Conservation (phyloP, 2,888 invertebrate species). For the Rhimphoctona megacephalus region DNA sequence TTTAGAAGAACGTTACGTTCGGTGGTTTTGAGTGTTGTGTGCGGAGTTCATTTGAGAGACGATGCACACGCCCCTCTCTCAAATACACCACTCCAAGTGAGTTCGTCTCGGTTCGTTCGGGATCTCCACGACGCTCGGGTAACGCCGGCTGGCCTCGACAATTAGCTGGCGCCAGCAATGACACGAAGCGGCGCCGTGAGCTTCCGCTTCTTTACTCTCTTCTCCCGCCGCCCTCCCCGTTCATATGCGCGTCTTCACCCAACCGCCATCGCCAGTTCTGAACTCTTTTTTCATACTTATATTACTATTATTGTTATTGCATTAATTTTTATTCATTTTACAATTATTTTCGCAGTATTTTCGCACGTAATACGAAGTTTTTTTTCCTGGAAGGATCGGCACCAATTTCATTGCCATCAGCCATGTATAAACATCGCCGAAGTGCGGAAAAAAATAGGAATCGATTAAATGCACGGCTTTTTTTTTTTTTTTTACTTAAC, state of each 20-base stretch:
- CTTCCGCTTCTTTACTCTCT: slow-evolving; percentile 69
- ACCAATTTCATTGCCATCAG: not conserved
- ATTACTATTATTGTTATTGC: not conserved
- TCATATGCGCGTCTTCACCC: slow-evolving; percentile 30
- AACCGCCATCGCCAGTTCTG: slow-evolving; percentile 21
- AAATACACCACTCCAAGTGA: slow-evolving; percentile 11
- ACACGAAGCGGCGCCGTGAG: slow-evolving; percentile 82
- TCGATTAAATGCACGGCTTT: too few species aligned
- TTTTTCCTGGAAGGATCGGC: not conserved
- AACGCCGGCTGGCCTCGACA: slow-evolving; percentile 83
- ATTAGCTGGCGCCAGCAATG: slow-evolving; percentile 84
- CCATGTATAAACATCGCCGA: not conserved
- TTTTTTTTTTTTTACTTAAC: too few species aligned
- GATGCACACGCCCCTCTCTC: slow-evolving; percentile 63
- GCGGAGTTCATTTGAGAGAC: slow-evolving; percentile 61
- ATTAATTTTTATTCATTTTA: slow-evolving; percentile 41
- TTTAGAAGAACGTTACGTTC: slow-evolving; percentile 55
- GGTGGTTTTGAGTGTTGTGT: slow-evolving; percentile 52
- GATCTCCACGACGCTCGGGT: slow-evolving; percentile 73
- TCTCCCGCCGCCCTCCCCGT: slow-evolving; percentile 18
- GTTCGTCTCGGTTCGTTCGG: slow-evolving; percentile 77
- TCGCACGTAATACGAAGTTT: slow-evolving; percentile 1
- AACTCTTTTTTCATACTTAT: slow-evolving; percentile 4
- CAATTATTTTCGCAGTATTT: slow-evolving; percentile 6
- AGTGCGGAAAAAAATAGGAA: not conserved